A percentile compares a stretch with the other conserved stretches of the same genome.
Evolutionary conservation across 2,888 invertebrate species (phyloP).

Genomic region (Leucania comma): DNA sequence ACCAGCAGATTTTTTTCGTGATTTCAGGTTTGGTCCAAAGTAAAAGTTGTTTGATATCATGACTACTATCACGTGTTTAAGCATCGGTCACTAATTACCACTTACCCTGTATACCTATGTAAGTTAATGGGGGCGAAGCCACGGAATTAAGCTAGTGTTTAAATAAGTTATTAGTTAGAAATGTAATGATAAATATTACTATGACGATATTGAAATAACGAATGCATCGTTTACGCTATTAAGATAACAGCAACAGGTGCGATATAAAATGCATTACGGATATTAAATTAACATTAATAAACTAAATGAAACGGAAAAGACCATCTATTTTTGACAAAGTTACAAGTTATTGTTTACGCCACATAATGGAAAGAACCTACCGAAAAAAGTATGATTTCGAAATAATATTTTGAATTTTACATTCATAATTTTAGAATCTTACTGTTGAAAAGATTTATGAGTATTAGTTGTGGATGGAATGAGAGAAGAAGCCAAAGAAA

Average conservation of each 20-base stretch:
- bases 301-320: background rate
- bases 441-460: background rate
- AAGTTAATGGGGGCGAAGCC: too few relatives aligned
- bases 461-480: too few relatives aligned
- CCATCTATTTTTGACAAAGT: background rate
- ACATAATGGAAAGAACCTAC: too few relatives aligned
- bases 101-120: too few relatives aligned
- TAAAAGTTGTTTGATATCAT: too few relatives aligned
- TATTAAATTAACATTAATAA: slow-evolving; percentile 16
- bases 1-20: too few relatives aligned
- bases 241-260: slow-evolving; percentile 17
- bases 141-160: background rate
- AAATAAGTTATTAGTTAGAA: background rate
- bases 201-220: background rate
- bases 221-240: slow-evolving; percentile 3
- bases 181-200: background rate
- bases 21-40: too few relatives aligned
- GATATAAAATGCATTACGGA: slow-evolving; percentile 9
- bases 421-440: background rate
- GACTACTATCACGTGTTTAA: too few relatives aligned
- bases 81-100: too few relatives aligned
- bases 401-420: background rate
- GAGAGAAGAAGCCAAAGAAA: too few relatives aligned
- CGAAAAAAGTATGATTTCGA: too few relatives aligned
- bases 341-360: background rate